These are phyloP conservation scores for Barypeithes pellucidus DNA, from an alignment of 2,888 invertebrate genomes.

Conservation along the genomic window DNA sequence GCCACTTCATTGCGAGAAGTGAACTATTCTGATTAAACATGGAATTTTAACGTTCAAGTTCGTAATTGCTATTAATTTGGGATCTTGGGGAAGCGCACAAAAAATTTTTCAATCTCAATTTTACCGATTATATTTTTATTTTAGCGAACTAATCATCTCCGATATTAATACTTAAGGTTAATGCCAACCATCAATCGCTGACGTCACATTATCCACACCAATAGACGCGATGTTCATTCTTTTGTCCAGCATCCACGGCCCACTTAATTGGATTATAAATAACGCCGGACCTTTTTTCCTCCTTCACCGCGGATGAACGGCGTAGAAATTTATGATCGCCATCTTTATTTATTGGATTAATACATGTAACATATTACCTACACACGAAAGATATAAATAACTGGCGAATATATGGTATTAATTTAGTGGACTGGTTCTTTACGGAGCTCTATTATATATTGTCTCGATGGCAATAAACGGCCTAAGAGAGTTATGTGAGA, in stretches of 20 bases:
- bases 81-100: too few species aligned
- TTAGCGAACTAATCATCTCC: too few species aligned
- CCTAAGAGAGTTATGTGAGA: slow-evolving; percentile 53
- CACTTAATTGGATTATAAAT: slow-evolving; percentile 71
- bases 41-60: too few species aligned
- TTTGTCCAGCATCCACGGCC: slow-evolving; percentile 65
- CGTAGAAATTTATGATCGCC: slow-evolving; percentile 70
- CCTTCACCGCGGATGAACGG: slow-evolving; percentile 60
- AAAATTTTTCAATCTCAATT: too few species aligned
- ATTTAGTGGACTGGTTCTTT: slow-evolving; percentile 70
- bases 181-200: slow-evolving; percentile 2
- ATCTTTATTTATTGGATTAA: slow-evolving; percentile 73
- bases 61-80: too few species aligned
- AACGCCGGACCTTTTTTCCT: slow-evolving; percentile 66
- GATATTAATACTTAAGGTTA: too few species aligned
- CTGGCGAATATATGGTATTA: slow-evolving; percentile 71
- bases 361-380: slow-evolving; percentile 72
- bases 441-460: slow-evolving; percentile 66
- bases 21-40: too few species aligned
- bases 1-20: too few species aligned
- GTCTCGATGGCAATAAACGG: slow-evolving; percentile 60
- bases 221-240: slow-evolving; percentile 59
- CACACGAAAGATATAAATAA: slow-evolving; percentile 72
- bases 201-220: slow-evolving; percentile 27
- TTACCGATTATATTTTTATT: too few species aligned